Base-by-base conservation (phyloP, 2,888 invertebrate species). In the Ferrisia virgata region DNA sequence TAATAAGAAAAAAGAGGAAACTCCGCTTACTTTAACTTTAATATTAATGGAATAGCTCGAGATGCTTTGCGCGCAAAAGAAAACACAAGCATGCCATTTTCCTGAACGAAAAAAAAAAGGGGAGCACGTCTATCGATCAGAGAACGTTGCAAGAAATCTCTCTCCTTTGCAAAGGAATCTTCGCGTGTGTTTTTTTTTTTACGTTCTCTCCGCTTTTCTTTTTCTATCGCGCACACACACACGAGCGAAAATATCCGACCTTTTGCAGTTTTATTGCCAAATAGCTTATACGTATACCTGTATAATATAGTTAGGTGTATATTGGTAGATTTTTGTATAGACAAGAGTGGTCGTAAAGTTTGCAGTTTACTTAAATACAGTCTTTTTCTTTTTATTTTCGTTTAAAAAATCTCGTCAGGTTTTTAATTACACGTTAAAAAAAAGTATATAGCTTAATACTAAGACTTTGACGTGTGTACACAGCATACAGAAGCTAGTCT, bases 1-100 rank as follows among this genome's bases (percentile, higher is more conserved):
- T 64, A 64, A 64, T 64, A 64, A 64, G 64, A 64, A 64, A 64
- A 64, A 6, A 64, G 15, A 64, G 22, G 13, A 25, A 28, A 64
- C 64, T 64, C 64, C 64, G 64, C 64, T 64, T 64, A 64, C 64
- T 64, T 64, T 64, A 64, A 64, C 64, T 64, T 64, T 64, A 64
- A 64, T 64, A 64, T 64, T 64, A 64, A 64, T 64, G 64, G 64
- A 64, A 64, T 64, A 28, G 64, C 64, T 64, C 64, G 64, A 22
- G 64, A 64, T 64, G 64, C 28, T 64, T 64, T 64, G 64, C 64
- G 64, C 64, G 64, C 15, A 64, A 64, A 64, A 64, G 64, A 64
- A 64, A 64, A 64, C 64, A 64, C 64, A 25, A 64, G 64, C 64
- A 28, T 28, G 28, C 64, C 64, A 53, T 53, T 53, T 53, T 53